Evolutionary conservation across 2,797 vertebrate species (phyloP), one percentile per base, ranked within the genome.

Genomic region (Sebastes nivosus): DNA sequence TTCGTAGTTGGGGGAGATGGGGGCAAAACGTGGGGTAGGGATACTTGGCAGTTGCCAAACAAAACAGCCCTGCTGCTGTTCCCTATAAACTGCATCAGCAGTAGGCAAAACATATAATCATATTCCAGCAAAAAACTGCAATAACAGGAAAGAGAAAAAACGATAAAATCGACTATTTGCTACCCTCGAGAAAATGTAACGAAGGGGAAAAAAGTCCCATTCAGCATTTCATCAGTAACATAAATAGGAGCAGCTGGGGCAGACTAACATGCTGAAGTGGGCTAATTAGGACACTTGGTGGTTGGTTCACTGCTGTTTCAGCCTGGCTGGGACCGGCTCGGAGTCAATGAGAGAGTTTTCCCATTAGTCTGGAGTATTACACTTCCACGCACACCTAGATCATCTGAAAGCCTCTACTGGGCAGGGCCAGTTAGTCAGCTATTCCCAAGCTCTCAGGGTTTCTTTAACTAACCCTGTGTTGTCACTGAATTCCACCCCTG

Each of bases 151-250:
- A 78, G 86, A 83, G 69, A 77, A 82, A 84, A 84, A 83, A 86
- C 71, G 78, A 93, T 92, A 90, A 88, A 92, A 95, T 92, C 83
- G 27, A 90, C 90, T 88, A 77, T 89, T 92, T 93, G 81, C 79
- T 88, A 61, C 85, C 88, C 87, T 73, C 4, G 60, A 94, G 91
- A 92, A 93, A 90, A 87, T 75, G 90, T 87, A 93, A 90, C 74
- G 30, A 71, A 87, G 80, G 64, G 60, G n/a, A 72, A 63, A 83
- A 86, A 78, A 76, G 68, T 36, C 67, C 72, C 84, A 92, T 92
- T 94, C 93, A 92, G 93, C 92, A 91, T 90, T 94, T 93, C 88
- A 93, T 90, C 87, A 87, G 87, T 73, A 91, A 86, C 81, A 89
- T 90, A 93, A 94, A 93, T 84, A 90, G 82, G 79, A 90, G 89